phyloP scores from a whole-genome alignment of 1,140 invertebrate genomes.

The Euwallacea similis region DNA sequence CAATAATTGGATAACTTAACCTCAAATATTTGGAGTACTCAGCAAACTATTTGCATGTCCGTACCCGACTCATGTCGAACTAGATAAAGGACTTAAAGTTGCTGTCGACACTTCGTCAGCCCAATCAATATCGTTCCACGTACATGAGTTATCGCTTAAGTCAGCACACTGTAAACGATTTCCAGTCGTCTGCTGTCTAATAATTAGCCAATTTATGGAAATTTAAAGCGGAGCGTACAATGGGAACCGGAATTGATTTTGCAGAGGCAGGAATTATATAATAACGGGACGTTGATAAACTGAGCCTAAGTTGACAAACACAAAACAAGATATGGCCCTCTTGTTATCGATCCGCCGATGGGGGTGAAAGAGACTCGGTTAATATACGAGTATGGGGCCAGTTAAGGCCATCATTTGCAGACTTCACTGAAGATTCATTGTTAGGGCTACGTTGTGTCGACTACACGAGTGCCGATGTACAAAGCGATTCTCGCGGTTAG shows the following conservation, averaged over 20 bases:
- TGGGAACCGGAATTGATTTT: neutral
- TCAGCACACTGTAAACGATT: conserved; percentile 2
- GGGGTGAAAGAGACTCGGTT: conserved; percentile 22
- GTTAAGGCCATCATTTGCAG: conserved; percentile 31
- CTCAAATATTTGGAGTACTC: conserved; percentile 11
- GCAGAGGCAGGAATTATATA: too few relatives aligned
- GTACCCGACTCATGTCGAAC: conserved; percentile 1
- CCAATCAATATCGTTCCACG: conserved; percentile 13
- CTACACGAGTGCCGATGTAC: conserved; percentile 14
- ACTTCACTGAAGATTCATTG: conserved; percentile 27
- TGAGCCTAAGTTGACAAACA: too few relatives aligned
- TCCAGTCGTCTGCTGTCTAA: neutral
- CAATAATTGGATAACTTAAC: conserved; percentile 7
- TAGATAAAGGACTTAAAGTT: conserved; percentile 11
- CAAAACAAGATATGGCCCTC: neutral
- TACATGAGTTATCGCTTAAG: conserved; percentile 13
- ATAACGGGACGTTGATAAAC: too few relatives aligned
- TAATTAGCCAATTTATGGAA: neutral
- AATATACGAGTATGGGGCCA: conserved; percentile 24
- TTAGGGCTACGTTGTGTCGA: conserved; percentile 25
- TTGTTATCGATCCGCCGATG: neutral
- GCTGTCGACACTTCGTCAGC: conserved; percentile 1
- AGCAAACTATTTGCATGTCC: conserved; percentile 9
- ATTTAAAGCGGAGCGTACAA: neutral
- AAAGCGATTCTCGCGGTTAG: conserved; percentile 13